phyloP scores from a whole-genome alignment of 1,140 invertebrate species.

The Neotoxoptera formosana region DNA sequence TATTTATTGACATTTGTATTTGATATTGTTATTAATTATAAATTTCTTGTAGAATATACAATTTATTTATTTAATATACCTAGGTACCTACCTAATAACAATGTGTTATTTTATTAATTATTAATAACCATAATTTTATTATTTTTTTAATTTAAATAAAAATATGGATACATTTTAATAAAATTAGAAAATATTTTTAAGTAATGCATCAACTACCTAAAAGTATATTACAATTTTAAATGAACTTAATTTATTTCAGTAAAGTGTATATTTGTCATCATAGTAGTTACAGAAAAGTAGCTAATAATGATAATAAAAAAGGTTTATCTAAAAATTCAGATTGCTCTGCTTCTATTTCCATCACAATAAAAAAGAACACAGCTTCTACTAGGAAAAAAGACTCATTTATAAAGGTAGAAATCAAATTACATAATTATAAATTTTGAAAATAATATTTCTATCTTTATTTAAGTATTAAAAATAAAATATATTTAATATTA shows the following conservation, averaged over 20 bases:
- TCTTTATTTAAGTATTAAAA: not conserved
- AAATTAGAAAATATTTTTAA: too few species aligned
- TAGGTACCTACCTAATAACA: too few species aligned
- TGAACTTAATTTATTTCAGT: not conserved
- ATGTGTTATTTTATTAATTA: too few species aligned
- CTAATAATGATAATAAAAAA: conserved; percentile 18
- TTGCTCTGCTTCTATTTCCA: not conserved
- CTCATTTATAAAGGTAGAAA: conserved; percentile 4
- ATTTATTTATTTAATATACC: too few species aligned
- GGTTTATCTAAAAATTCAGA: conserved; percentile 10
- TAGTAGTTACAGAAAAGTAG: not conserved
- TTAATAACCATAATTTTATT: too few species aligned
- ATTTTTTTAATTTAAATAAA: too few species aligned
- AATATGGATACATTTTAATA: too few species aligned
- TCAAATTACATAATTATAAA: not conserved
- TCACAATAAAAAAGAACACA: conserved; percentile 11
- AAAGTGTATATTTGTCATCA: conserved; percentile 12
- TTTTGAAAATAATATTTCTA: not conserved
- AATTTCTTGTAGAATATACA: too few species aligned
- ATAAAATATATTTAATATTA: not conserved
- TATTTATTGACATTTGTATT: too few species aligned
- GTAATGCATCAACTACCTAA: too few species aligned
- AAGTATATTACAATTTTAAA: not conserved
- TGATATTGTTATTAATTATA: too few species aligned
- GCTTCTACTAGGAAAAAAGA: conserved; percentile 24